These are phyloP conservation scores for Dicaeum eximium DNA, from an alignment of 2,113 vertebrate species.

Conservation along the genomic window DNA sequence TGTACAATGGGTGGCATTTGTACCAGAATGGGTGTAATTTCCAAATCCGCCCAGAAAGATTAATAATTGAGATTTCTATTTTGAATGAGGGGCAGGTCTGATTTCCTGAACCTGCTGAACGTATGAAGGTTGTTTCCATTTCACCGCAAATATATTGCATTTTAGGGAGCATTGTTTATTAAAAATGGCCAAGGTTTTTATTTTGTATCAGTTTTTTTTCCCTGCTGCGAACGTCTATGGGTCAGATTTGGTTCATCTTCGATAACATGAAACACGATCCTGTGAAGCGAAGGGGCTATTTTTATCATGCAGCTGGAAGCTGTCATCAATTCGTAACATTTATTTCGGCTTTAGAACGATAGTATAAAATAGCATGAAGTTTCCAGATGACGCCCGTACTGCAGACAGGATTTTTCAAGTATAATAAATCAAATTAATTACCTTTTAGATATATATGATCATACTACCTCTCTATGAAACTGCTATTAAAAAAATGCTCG, in stretches of 20 bases:
- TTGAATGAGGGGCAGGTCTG: background rate
- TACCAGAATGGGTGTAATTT: background rate
- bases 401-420: slow-evolving; percentile 65
- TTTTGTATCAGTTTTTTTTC: background rate
- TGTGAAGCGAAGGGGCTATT: slow-evolving; percentile 67
- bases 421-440: slow-evolving; percentile 62
- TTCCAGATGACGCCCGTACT: slow-evolving; percentile 56
- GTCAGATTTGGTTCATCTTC: slow-evolving; percentile 53
- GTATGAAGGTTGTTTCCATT: background rate
- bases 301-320: slow-evolving; percentile 72
- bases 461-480: slow-evolving; percentile 13
- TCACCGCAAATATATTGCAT: background rate
- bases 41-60: background rate
- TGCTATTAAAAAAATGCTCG: background rate
- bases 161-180: background rate
- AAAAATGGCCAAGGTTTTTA: background rate
- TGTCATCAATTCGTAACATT: slow-evolving; percentile 69
- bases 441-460: slow-evolving; percentile 34
- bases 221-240: background rate
- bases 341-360: slow-evolving; percentile 66
- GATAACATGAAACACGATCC: slow-evolving; percentile 68
- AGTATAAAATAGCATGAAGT: slow-evolving; percentile 68
- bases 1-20: background rate
- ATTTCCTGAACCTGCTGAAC: background rate
- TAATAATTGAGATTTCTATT: background rate